Evolutionary conservation across 2,888 invertebrate species (phyloP).

Genomic region (Cactoblastis cactorum): DNA sequence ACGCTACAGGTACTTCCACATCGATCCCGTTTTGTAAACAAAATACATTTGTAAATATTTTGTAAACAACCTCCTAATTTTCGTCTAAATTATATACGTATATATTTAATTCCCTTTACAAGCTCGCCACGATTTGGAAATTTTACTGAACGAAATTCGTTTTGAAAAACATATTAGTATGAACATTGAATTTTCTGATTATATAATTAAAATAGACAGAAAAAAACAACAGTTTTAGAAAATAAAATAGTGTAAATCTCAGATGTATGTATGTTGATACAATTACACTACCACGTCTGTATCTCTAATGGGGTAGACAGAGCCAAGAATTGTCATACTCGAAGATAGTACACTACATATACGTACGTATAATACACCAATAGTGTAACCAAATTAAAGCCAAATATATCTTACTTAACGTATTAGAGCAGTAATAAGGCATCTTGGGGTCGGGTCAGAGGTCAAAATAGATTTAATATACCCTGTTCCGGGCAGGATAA

Average conservation of each 20-base stretch:
- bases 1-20: not conserved
- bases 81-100: not conserved
- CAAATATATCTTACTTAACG: not conserved
- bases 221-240: too few species aligned
- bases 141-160: too few species aligned
- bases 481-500: not conserved
- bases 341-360: not conserved
- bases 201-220: too few species aligned
- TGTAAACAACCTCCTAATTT: not conserved
- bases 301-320: too few species aligned
- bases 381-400: not conserved
- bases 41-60: not conserved
- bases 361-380: not conserved
- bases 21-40: not conserved
- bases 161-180: too few species aligned
- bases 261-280: too few species aligned
- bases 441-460: not conserved
- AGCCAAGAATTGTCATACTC: too few species aligned
- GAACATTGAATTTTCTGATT: too few species aligned
- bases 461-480: constrained; percentile 3
- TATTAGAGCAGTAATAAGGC: not conserved
- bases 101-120: too few species aligned
- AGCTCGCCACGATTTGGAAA: too few species aligned
- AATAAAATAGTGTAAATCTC: too few species aligned
- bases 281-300: too few species aligned